These are phyloP conservation scores for Metalampra italica DNA, from an alignment of 2,888 invertebrate genomes.

Conservation along the genomic window DNA sequence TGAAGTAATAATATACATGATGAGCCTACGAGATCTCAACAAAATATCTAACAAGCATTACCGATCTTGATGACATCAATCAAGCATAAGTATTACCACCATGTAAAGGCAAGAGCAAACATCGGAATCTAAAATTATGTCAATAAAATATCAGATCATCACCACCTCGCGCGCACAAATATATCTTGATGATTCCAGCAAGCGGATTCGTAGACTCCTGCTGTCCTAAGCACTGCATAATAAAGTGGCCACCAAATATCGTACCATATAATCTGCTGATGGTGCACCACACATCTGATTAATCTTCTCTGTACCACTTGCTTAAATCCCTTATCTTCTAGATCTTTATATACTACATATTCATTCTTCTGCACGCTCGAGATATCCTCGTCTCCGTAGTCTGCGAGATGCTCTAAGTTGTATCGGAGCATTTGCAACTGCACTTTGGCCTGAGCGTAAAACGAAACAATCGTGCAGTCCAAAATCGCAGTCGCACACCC, in stretches of 20 bases:
- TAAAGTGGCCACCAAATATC: neutral
- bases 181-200: too few relatives aligned
- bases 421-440: constrained; percentile 54
- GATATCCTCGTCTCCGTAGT: constrained; percentile 12
- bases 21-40: too few relatives aligned
- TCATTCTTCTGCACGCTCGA: constrained; percentile 12
- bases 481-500: constrained; percentile 55
- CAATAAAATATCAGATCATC: too few relatives aligned
- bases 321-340: constrained; percentile 18
- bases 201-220: too few relatives aligned
- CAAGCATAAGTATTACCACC: too few relatives aligned
- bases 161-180: too few relatives aligned
- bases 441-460: constrained; percentile 51
- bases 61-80: too few relatives aligned
- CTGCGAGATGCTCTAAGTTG: constrained; percentile 46
- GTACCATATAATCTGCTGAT: constrained; percentile 48
- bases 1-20: constrained; percentile 23
- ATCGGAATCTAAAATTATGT: too few relatives aligned
- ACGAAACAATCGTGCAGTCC: constrained; percentile 59
- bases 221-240: too few relatives aligned
- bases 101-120: too few relatives aligned
- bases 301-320: constrained; percentile 35
- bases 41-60: too few relatives aligned
- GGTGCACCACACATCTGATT: constrained; percentile 45
- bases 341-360: constrained; percentile 22